Base-by-base conservation (phyloP, 2,888 invertebrate genomes). In the Pterostichus madidus region DNA sequence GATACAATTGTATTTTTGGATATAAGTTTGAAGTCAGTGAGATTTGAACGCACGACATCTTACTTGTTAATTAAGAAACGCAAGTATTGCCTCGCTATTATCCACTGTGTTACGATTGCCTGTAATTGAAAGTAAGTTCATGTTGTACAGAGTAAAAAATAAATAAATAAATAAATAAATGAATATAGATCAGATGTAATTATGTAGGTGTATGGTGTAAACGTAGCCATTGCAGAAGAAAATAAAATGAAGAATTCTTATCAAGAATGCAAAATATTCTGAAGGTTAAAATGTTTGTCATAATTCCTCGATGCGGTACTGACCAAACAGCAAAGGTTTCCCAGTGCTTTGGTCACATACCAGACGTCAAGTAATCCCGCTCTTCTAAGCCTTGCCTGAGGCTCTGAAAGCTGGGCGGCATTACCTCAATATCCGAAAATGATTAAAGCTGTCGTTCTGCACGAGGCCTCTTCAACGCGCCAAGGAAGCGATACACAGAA, bases 361-460 rank as follows among this genome's bases (percentile, higher is more conserved):
- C 68, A 71, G 68, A 71, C 44, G 24, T 44, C 68, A 71, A 71
- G 17, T 71, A 71, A 44, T 71, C 68, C 39, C 17, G 68, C 17
- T 13, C 44, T 15, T 71, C 68, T 71, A 44, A 71, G 68, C 68
- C 44, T 39, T 15, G 68, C 68, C 44, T 2, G 15, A 44, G 68
- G 68, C 39, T 8, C 44, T 35, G 64, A 35, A 64, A 64, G 64
- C 39, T 39, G 39, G 39, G 39, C 39, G 39, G 39, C 39, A 15
- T 80, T 68, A 64, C 24, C 49, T 15, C 64, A 80, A 80, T 80
- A 80, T 80, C 64, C 49, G 80, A 80, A 80, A 80, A 52, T 80
- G 68, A 68, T 68, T 80, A 80, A 80, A 80, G 52, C 80, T 80
- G 80, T 68, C 68, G 15, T 15, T 35, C 32, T 15, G 31, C 15